Percentiles rank a stretch among this genome's conserved stretches.
Conservation (phyloP, 2,113 vertebrate genomes). For the Neomonachus schauinslandi region DNA sequence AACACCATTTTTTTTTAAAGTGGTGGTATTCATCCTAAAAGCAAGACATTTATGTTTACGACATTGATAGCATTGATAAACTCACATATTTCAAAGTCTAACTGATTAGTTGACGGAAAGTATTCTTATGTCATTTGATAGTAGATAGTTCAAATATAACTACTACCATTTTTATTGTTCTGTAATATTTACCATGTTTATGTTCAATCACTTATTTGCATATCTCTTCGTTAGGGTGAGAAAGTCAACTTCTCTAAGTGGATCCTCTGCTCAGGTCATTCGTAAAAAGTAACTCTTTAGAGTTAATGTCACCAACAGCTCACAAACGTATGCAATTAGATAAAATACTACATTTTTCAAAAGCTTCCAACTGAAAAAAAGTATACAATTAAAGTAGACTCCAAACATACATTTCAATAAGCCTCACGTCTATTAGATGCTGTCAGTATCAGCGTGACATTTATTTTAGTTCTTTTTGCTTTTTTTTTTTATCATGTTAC, state of each 20-base stretch:
- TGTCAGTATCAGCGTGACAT: neutral
- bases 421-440: neutral
- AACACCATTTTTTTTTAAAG: neutral
- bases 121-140: neutral
- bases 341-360: neutral
- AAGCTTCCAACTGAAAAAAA: neutral
- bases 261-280: neutral
- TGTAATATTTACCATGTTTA: neutral
- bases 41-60: neutral
- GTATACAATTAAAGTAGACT: neutral
- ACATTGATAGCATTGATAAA: neutral
- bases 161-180: neutral
- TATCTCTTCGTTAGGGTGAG: neutral
- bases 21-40: neutral
- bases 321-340: neutral
- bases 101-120: neutral
- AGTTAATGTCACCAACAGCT: neutral
- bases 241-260: neutral
- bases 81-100: neutral
- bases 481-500: neutral
- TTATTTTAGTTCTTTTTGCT: conserved; percentile 37
- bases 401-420: neutral
- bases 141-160: neutral
- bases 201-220: neutral
- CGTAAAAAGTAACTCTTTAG: neutral